Conservation (phyloP, 2,797 vertebrate genomes). For the Pelochelys cantorii region DNA sequence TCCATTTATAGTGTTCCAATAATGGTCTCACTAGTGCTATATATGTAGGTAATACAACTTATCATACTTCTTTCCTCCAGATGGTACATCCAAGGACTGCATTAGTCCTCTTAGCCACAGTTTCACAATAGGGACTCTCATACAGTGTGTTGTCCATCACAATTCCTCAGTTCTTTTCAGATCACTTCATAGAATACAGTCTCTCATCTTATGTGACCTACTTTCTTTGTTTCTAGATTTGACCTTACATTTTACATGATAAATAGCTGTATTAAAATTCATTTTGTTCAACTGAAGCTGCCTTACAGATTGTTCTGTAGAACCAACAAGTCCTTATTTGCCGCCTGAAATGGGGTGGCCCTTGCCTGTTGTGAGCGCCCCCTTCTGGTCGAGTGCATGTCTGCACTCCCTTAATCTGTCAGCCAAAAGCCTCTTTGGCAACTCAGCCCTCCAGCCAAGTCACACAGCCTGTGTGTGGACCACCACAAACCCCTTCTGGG, state of each 20-base stretch:
- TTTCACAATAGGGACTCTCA: not conserved
- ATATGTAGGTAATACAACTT: not conserved
- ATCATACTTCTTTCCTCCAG: not conserved
- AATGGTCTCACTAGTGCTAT: not conserved
- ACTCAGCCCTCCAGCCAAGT: too few species aligned
- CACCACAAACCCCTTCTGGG: too few species aligned
- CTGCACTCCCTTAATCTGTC: too few species aligned
- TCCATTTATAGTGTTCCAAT: not conserved
- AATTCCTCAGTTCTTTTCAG: not conserved
- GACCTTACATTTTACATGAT: not conserved
- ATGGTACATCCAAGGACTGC: not conserved
- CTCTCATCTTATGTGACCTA: not conserved
- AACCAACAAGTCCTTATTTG: constrained; percentile 27
- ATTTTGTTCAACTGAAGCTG: constrained; percentile 14
- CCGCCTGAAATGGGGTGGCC: not conserved
- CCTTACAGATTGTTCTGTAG: constrained; percentile 1
- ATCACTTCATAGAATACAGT: not conserved
- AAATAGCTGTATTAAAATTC: constrained; percentile 10
- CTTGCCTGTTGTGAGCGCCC: too few species aligned
- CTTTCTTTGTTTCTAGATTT: not conserved
- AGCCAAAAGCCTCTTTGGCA: too few species aligned
- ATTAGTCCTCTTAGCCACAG: not conserved
- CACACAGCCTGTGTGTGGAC: too few species aligned
- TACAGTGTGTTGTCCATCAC: not conserved
- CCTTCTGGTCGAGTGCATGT: too few species aligned